These are phyloP conservation scores for Pseudoatta argentina DNA, from an alignment of 1,140 invertebrate species.

Conservation along the genomic window DNA sequence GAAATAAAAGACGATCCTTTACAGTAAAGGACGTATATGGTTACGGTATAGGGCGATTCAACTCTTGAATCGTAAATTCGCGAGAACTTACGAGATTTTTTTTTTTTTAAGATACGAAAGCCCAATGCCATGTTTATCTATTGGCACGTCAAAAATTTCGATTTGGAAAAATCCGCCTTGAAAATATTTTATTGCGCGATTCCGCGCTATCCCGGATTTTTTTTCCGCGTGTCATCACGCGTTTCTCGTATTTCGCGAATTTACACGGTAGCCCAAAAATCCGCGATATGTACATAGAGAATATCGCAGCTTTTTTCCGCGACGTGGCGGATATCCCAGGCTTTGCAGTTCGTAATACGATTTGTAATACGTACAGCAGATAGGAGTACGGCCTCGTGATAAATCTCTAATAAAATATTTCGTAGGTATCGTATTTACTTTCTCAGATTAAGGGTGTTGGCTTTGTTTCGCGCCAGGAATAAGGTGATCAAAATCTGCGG, in stretches of 20 bases:
- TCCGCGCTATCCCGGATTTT: conserved; percentile 4
- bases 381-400: conserved; percentile 19
- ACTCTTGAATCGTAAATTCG: background rate
- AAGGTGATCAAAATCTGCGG: conserved; percentile 34
- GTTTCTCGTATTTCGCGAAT: conserved; percentile 44
- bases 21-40: no score
- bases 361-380: conserved; percentile 27
- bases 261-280: conserved; percentile 36
- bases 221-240: conserved; percentile 19
- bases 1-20: no score
- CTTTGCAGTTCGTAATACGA: conserved; percentile 24
- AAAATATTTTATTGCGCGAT: conserved; percentile 47
- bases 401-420: conserved; percentile 62
- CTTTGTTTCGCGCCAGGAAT: background rate
- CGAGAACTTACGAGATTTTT: background rate
- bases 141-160: conserved; percentile 31
- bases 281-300: background rate
- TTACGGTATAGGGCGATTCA: no score
- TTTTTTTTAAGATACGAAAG: background rate
- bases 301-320: background rate
- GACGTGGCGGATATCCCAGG: conserved; percentile 6
- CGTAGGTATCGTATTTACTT: conserved; percentile 3
- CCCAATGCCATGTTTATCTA: background rate
- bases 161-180: conserved; percentile 13
- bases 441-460: conserved; percentile 37